Evolutionary conservation across 2,888 invertebrate genomes (phyloP).

Genomic region (Tetheella fluctuosa): DNA sequence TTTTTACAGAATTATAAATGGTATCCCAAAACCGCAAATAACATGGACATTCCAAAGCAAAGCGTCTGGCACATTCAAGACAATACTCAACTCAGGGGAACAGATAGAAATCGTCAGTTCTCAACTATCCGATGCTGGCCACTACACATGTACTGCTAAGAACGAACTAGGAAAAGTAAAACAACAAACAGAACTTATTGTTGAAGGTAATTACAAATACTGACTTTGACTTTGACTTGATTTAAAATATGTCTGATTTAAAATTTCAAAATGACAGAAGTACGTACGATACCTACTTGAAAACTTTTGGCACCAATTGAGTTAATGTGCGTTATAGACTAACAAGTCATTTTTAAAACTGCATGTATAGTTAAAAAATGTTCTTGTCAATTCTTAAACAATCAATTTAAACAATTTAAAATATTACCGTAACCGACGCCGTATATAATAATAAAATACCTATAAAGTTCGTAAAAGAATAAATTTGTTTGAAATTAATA

Average conservation of each 20-base stretch:
- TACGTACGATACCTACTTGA: no score
- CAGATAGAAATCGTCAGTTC: background rate
- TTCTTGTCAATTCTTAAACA: no score
- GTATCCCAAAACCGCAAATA: background rate
- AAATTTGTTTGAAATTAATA: no score
- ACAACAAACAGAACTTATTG: slow-evolving; percentile 2
- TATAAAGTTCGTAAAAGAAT: no score
- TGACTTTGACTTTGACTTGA: background rate
- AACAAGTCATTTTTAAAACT: no score
- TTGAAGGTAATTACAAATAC: slow-evolving; percentile 1
- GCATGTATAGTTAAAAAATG: no score
- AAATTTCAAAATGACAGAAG: no score
- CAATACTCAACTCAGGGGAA: background rate
- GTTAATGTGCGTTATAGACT: no score
- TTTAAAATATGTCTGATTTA: background rate
- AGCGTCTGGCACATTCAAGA: background rate
- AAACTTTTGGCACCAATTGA: no score
- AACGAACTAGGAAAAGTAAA: background rate
- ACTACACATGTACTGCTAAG: background rate
- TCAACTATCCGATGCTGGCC: background rate
- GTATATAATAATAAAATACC: no score
- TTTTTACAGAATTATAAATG: background rate
- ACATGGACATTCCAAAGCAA: slow-evolving; percentile 3
- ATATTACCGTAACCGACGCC: no score
- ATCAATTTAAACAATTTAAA: no score